A percentile compares a stretch with the other conserved stretches of the same genome.
Conservation (phyloP, 1,140 invertebrate species). For the Stenopsyche tienmushanensis region DNA sequence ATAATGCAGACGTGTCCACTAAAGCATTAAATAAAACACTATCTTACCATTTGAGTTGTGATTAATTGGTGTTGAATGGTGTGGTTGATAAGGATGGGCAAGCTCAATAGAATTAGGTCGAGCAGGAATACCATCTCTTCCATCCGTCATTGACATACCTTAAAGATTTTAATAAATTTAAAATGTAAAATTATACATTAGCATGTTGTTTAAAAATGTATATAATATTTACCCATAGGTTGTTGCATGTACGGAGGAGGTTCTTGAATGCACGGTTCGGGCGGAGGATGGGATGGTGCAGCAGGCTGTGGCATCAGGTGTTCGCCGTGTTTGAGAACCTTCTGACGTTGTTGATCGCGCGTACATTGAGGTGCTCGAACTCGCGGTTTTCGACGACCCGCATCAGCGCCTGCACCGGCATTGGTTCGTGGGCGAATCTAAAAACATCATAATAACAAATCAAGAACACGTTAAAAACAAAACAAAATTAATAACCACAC, state of each 20-base stretch:
- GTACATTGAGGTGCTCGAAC: conserved; percentile 85
- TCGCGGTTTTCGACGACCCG: conserved; percentile 74
- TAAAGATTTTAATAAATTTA: conserved; percentile 28
- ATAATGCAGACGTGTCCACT: background rate
- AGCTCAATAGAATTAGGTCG: conserved; percentile 55
- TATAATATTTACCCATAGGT: conserved; percentile 4
- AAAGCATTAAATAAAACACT: too few relatives aligned
- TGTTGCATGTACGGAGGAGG: conserved; percentile 22
- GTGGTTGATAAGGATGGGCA: conserved; percentile 51
- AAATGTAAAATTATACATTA: too few relatives aligned
- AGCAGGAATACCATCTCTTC: conserved; percentile 47
- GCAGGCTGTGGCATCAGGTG: conserved; percentile 67
- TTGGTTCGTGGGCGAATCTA: conserved; percentile 33
- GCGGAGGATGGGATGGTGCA: conserved; percentile 12
- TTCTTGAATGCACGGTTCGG: conserved; percentile 24
- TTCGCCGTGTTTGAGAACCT: conserved; percentile 81
- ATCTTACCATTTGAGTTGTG: conserved; percentile 51
- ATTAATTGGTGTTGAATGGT: conserved; percentile 48
- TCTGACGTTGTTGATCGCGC: conserved; percentile 78
- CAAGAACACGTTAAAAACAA: conserved; percentile 1
- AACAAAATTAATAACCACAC: conserved; percentile 6
- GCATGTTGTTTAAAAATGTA: conserved; percentile 1
- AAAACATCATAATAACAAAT: background rate
- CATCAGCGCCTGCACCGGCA: conserved; percentile 41
- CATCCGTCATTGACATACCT: conserved; percentile 50